Base-by-base conservation (phyloP, 2,797 vertebrate genomes). In the Setipinna tenuifilis region DNA sequence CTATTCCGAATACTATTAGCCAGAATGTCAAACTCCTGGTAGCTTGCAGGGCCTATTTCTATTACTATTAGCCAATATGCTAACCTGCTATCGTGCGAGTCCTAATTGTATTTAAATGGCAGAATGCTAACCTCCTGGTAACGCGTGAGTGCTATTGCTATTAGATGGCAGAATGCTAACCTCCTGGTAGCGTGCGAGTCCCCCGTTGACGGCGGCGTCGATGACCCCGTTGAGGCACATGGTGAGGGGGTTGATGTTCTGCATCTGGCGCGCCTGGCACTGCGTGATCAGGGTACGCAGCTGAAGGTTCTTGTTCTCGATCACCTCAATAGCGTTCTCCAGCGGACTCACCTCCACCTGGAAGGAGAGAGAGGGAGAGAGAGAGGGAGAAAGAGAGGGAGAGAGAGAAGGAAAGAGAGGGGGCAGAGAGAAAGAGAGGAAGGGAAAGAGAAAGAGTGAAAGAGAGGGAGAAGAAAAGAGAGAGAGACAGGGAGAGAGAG, bases 201-300 rank as follows among this genome's bases (percentile, higher is more conserved):
- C 98, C 48, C 98, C 98, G 71, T 99, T 99, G 91, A 99, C 98
- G 1, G 98, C 98, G 3, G 98, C 98, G 85, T 99, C 98, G 86
- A 99, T 98, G 88, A 99, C 98, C 86, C 98, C 98, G 41, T 99
- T 99, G 89, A 99, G 97, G 94, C 98, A 99, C 98, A 99, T 99
- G 81, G 98, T 99, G 90, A 99, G 96, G 14, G 98, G 98, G 94
- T 98, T 99, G 94, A 99, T 95, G 92, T 99, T 99, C 93, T 97
- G 97, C 97, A 99, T 98, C 94, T 99, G 98, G 86, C 98, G 93
- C 85, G 95, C 96, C 91, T 99, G 98, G 93, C 98, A 99, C 91
- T 99, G 98, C 82, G 96, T 95, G 90, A 99, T 99, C 90, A 99
- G 92, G 0, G 97, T 98, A 91, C 98, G 96, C 84, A 99, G 88